These are phyloP conservation scores for Ictalurus furcatus DNA, from an alignment of 2,113 vertebrate genomes.

Conservation along the genomic window DNA sequence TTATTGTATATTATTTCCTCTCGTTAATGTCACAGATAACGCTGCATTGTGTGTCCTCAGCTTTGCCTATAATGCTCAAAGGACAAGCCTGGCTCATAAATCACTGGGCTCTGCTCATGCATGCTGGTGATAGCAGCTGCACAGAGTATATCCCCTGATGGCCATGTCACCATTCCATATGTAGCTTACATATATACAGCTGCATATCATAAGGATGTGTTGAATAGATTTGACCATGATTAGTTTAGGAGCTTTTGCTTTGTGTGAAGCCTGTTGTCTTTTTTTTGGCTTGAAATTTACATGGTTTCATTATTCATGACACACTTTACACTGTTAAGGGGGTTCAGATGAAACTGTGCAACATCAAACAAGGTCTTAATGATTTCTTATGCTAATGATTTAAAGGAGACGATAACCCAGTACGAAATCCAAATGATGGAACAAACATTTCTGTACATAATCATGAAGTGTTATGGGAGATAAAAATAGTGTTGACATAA, in stretches of 20 bases:
- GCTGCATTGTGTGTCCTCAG: background rate
- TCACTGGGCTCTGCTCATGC: slow-evolving; percentile 21
- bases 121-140: slow-evolving; percentile 35
- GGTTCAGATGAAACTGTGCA: background rate
- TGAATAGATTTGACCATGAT: background rate
- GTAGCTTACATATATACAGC: background rate
- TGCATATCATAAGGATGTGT: background rate
- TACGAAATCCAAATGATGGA: background rate
- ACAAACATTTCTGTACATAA: background rate
- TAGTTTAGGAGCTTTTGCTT: background rate
- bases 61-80: slow-evolving; percentile 10
- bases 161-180: slow-evolving; percentile 4
- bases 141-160: background rate
- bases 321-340: background rate
- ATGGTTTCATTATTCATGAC: background rate
- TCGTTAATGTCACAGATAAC: background rate
- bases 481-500: background rate
- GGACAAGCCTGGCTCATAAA: slow-evolving; percentile 26
- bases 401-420: background rate
- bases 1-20: background rate
- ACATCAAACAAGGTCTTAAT: background rate
- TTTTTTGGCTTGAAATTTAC: background rate
- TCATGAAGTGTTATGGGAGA: background rate
- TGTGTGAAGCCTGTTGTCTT: background rate
- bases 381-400: background rate